Percentiles rank a stretch among this genome's conserved stretches.
Conservation (phyloP, 2,797 vertebrate genomes). For the Melanotaenia trifasciata region DNA sequence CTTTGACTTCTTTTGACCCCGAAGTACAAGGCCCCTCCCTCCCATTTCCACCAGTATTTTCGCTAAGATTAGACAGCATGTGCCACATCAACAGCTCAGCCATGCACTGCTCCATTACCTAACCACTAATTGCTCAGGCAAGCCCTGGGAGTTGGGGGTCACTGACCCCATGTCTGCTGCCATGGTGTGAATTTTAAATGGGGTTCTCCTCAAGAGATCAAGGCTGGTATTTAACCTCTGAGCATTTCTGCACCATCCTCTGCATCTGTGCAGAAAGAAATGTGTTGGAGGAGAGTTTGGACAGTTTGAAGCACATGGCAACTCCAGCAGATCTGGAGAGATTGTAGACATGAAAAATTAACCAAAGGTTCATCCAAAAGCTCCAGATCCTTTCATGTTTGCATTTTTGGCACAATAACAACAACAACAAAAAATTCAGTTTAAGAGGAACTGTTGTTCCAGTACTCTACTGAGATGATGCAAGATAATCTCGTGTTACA, state of each 20-base stretch:
- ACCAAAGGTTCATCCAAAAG: too few relatives aligned
- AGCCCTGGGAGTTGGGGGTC: conserved; percentile 58
- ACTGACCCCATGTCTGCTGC: conserved; percentile 53
- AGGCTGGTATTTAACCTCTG: neutral
- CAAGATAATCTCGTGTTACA: too few relatives aligned
- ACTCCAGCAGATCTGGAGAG: too few relatives aligned
- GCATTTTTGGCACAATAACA: too few relatives aligned
- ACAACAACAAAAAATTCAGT: too few relatives aligned
- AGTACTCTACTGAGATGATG: too few relatives aligned
- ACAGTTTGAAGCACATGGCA: too few relatives aligned
- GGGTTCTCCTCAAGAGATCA: conserved; percentile 30
- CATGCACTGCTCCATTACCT: conserved; percentile 49
- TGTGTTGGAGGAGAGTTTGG: neutral
- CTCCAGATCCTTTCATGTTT: too few relatives aligned
- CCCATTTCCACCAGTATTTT: conserved; percentile 25
- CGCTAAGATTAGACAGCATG: conserved; percentile 29
- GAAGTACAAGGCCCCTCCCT: conserved; percentile 12
- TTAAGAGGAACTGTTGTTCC: too few relatives aligned
- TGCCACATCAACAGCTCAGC: conserved; percentile 52
- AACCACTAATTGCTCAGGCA: conserved; percentile 64
- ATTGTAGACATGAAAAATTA: too few relatives aligned
- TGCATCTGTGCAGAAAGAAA: neutral
- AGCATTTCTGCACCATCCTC: neutral
- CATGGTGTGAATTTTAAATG: conserved; percentile 57
- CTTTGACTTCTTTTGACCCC: conserved; percentile 29